Conservation (phyloP, 2,113 vertebrate genomes). For the Leiothrix lutea region DNA sequence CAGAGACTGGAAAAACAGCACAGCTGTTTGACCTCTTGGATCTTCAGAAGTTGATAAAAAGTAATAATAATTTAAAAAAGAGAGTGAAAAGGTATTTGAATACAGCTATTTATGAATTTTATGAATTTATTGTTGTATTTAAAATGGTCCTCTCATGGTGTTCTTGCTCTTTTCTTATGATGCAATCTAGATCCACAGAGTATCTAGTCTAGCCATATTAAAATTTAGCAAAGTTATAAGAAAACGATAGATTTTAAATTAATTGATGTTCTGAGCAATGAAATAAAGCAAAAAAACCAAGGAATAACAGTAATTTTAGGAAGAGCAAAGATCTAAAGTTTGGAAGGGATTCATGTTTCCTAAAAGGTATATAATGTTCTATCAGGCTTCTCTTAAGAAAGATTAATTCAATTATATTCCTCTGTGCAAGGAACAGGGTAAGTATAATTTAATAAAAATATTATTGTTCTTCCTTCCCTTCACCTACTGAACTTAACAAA, state of each 20-base stretch:
- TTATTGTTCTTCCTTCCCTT: background rate
- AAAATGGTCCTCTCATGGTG: background rate
- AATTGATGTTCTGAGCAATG: background rate
- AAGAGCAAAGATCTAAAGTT: background rate
- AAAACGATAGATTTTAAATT: background rate
- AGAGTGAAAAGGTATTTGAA: background rate
- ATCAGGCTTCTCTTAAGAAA: background rate
- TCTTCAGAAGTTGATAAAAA: background rate
- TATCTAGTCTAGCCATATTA: background rate
- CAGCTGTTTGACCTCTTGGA: background rate
- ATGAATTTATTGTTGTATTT: background rate
- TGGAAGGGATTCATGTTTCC: background rate
- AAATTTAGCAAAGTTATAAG: background rate
- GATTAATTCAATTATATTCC: background rate
- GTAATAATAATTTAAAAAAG: background rate
- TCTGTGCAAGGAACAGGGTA: background rate
- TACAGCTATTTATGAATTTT: background rate
- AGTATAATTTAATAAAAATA: slow-evolving; percentile 23
- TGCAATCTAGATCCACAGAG: background rate
- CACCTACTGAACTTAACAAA: slow-evolving; percentile 19
- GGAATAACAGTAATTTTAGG: background rate
- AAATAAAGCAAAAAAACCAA: background rate
- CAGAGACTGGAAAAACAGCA: background rate
- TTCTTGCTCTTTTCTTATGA: background rate
- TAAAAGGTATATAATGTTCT: background rate